phyloP scores from a whole-genome alignment of 2,113 vertebrate species.

The Pelusios castaneus region DNA sequence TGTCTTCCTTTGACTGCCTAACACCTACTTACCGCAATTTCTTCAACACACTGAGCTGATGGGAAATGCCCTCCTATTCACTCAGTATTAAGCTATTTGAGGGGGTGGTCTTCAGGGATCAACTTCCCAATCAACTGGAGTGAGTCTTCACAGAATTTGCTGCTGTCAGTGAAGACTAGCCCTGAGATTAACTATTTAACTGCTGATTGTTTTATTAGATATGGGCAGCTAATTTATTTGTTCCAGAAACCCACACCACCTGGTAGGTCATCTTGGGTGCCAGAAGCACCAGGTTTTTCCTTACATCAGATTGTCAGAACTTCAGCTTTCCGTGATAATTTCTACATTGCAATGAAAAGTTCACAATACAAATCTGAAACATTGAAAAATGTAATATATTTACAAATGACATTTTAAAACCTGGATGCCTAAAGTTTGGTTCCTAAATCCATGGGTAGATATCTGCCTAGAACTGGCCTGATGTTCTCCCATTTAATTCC shows the following conservation, averaged over 20 bases:
- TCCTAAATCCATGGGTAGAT: not conserved
- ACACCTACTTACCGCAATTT: too few relatives aligned
- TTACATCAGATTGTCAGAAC: not conserved
- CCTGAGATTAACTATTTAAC: not conserved
- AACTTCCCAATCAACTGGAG: too few relatives aligned
- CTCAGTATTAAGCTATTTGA: too few relatives aligned
- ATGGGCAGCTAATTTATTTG: not conserved
- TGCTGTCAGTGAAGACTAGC: too few relatives aligned
- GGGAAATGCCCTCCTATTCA: too few relatives aligned
- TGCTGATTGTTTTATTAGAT: not conserved
- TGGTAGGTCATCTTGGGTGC: not conserved
- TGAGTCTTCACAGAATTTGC: too few relatives aligned
- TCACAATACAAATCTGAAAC: not conserved
- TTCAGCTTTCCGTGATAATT: not conserved
- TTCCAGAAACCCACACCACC: not conserved
- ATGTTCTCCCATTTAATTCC: not conserved
- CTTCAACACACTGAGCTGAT: too few relatives aligned
- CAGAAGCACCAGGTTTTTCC: not conserved
- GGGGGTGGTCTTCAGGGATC: too few relatives aligned
- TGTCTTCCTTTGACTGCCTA: too few relatives aligned
- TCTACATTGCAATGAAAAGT: not conserved
- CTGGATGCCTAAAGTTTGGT: not conserved
- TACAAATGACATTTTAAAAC: not conserved
- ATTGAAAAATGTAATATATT: not conserved
- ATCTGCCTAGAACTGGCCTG: not conserved